Base-by-base conservation (phyloP, 2,797 vertebrate species). In the Eurystomus glaucurus region DNA sequence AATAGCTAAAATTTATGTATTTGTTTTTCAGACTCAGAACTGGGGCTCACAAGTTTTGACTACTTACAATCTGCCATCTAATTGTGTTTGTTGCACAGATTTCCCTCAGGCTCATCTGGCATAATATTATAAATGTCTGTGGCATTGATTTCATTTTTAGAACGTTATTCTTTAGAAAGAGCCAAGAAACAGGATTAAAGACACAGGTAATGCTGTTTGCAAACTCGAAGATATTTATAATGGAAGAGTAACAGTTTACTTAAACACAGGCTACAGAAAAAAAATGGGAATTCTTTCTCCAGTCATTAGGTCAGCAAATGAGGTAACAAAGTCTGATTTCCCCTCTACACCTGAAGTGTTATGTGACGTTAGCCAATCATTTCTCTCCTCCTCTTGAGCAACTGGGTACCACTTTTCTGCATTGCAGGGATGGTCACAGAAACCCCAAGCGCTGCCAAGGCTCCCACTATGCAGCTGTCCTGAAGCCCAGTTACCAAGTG, bases 311-410 rank as follows among this genome's bases (percentile, higher is more conserved):
- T 62, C 64, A 90, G 31, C 11, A 60, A 33, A 31, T 37, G 20
- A 71, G 31, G 71, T 35, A 6, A 43, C 0, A 0, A 14, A 33
- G 7, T 46, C 75, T 29, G 1, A 75, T 68, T 75, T 51, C 6
- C 6, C 17, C 16, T 9, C 8, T 14, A 15, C 10, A n/a, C 7
- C 17, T 39, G n/a, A 64, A 64, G 16, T 10, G 2, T 51, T 58
- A n/a, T 0, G 0, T 62, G 52, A 55, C 43, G n/a, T 29, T 68
- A 43, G 10, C 13, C 22, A 33, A 6, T 17, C 29, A 23, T 6
- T 35, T 39, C 9, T 60, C 11, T 62, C 52, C 52, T 58, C 33
- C 26, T 31, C 23, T 65, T 62, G 28, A 51, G 21, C 21, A 57
- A 48, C 3, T 14, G 12, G 6, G 4, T 70, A 26, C 4, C 31